phyloP scores from a whole-genome alignment of 2,888 invertebrate genomes.

The Agonopterix alstromeriana region DNA sequence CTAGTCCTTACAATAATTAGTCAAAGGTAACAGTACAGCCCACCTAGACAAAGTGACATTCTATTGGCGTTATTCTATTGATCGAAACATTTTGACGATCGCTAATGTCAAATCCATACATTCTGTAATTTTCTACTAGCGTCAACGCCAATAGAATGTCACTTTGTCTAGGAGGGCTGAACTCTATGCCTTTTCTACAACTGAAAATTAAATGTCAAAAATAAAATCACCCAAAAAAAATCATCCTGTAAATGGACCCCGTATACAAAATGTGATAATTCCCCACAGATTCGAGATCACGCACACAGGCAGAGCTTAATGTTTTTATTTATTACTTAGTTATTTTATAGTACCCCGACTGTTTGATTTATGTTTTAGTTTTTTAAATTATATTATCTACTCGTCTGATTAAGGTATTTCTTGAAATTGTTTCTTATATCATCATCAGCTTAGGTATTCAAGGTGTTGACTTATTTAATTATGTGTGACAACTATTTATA shows the following conservation, averaged over 20 bases:
- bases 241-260: slow-evolving; percentile 27
- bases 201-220: too few relatives aligned
- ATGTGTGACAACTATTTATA: background rate
- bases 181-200: too few relatives aligned
- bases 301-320: slow-evolving; percentile 35
- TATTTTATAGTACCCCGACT: slow-evolving; percentile 21
- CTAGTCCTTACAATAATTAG: too few relatives aligned
- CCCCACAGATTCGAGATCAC: slow-evolving; percentile 26
- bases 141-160: too few relatives aligned
- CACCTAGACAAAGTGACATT: too few relatives aligned
- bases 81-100: too few relatives aligned
- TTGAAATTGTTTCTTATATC: background rate
- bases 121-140: too few relatives aligned
- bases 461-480: background rate
- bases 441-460: background rate
- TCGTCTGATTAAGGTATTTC: background rate
- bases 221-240: too few relatives aligned
- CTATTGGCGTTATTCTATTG: too few relatives aligned
- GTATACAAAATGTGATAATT: slow-evolving; percentile 48
- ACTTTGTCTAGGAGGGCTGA: too few relatives aligned
- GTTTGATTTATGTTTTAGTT: slow-evolving; percentile 3
- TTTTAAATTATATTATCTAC: background rate
- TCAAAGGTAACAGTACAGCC: too few relatives aligned
- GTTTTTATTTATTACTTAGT: slow-evolving; percentile 49
- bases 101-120: too few relatives aligned